phyloP scores from a whole-genome alignment of 2,797 vertebrate species.

The Tokudaia tokunoshimensis region DNA sequence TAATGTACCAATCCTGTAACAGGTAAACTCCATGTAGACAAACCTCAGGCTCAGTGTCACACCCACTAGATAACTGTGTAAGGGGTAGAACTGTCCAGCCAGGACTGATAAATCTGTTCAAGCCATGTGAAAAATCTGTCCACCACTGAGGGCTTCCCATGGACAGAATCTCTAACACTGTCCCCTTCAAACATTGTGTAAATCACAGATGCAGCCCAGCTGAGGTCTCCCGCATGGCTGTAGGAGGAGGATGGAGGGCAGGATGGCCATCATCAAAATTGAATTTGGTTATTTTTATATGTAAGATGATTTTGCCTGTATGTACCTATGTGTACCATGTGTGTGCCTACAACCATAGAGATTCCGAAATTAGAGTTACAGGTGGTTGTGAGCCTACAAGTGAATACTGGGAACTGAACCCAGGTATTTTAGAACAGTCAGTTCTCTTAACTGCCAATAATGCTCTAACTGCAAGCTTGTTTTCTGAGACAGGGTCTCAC shows the following conservation, averaged over 20 bases:
- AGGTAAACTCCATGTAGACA: conserved; percentile 99
- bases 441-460: not conserved
- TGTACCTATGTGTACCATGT: not conserved
- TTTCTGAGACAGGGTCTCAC: not conserved
- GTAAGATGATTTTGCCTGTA: not conserved
- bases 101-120: conserved; percentile 98
- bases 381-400: not conserved
- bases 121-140: conserved; percentile 95
- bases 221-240: not conserved
- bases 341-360: not conserved
- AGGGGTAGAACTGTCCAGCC: conserved; percentile 98
- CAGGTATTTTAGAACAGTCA: not conserved
- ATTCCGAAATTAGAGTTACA: not conserved
- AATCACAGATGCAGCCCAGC: conserved; percentile 62
- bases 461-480: not conserved
- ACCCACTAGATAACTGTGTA: conserved; percentile 95
- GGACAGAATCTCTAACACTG: conserved; percentile 97
- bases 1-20: conserved; percentile 99
- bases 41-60: conserved; percentile 93
- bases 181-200: conserved; percentile 99
- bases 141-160: conserved; percentile 96
- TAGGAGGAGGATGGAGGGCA: not conserved
- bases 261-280: not conserved
- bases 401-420: not conserved
- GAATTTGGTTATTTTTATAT: not conserved